Evolutionary conservation across 2,797 vertebrate genomes (phyloP), one percentile per base, ranked within the genome.

Genomic region (Rhynchonycteris naso): DNA sequence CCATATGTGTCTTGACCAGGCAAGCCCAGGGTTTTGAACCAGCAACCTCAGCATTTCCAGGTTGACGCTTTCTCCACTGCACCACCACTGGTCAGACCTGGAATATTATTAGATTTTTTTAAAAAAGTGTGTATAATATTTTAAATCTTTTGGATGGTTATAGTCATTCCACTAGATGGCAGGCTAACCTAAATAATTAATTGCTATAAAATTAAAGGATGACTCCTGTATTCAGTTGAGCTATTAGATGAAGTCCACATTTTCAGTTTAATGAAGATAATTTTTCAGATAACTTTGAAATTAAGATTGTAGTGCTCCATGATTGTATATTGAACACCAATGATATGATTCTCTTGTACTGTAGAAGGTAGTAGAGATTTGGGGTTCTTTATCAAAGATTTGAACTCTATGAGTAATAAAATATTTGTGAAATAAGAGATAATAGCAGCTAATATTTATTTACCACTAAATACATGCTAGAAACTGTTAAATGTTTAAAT

Each of bases 91-190:
- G n/a, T n/a, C n/a, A n/a, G n/a, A n/a, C n/a, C 78, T 72, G 24
- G 43, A 63, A 92, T 54, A 30, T 13, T 83, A 52, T 38, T 47
- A n/a, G 13, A 28, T 69, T n/a, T n/a, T n/a, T n/a, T n/a, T 43
- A 43, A 43, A 43, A 43, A 43, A 47, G 15, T 43, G 1, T 38
- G 0, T 69, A 43, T 69, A 89, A 43, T 69, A 89, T 94, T 89
- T 94, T 68, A 95, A 88, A 85, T 80, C 71, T 93, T 97, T 96
- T 75, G n/a, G 28, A 76, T 92, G n/a, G 56, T 28, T 91, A 30
- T 14, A 43, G 38, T 80, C 5, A 84, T 93, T 94, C 96, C 96
- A 97, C 97, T 97, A 98, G 98, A 95, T 98, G 98, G 98, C 98
- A 98, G 97, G 52, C 94, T 88, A 58, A 30, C 88, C 88, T 95